phyloP scores from a whole-genome alignment of 37 sponge, comb jelly and placozoan genomes.

The Beroe forskalii region DNA sequence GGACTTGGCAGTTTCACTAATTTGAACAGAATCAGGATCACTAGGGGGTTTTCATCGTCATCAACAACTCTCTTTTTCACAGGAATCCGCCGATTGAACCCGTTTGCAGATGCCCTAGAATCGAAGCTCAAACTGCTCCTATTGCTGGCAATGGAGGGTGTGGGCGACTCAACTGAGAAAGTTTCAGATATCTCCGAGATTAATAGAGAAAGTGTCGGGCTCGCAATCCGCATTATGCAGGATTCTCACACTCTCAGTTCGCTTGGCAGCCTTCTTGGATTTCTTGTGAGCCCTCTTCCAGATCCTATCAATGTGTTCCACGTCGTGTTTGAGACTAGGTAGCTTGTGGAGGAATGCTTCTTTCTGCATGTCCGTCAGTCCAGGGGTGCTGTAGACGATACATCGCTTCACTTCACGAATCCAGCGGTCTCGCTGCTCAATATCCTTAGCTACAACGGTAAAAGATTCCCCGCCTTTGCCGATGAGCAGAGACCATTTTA shows the following conservation, averaged over 20 bases:
- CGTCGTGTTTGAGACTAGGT: conserved; percentile 8
- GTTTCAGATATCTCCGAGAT: conserved; percentile 43
- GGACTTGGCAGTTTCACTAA: neutral
- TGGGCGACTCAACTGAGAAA: neutral
- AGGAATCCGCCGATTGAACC: neutral
- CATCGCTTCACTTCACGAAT: conserved; percentile 32
- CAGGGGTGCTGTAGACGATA: conserved; percentile 59
- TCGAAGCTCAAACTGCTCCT: neutral
- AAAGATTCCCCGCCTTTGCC: conserved; percentile 26
- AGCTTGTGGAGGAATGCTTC: conserved; percentile 40
- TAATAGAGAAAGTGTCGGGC: conserved; percentile 35
- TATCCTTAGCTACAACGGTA: neutral
- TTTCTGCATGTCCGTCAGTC: conserved; percentile 17
- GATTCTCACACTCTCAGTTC: conserved; percentile 52
- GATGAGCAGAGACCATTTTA: conserved; percentile 28
- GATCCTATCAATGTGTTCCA: conserved; percentile 44
- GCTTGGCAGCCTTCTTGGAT: conserved; percentile 11
- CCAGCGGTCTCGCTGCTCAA: conserved; percentile 40
- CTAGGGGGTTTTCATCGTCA: neutral
- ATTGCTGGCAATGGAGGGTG: neutral
- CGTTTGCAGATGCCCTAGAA: neutral
- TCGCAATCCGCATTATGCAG: conserved; percentile 21
- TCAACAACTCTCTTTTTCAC: neutral
- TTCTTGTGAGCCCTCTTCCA: conserved; percentile 51
- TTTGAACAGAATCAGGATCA: neutral